These are phyloP conservation scores for Zophobas atratus DNA, from an alignment of 1,140 invertebrate species.

Conservation along the genomic window DNA sequence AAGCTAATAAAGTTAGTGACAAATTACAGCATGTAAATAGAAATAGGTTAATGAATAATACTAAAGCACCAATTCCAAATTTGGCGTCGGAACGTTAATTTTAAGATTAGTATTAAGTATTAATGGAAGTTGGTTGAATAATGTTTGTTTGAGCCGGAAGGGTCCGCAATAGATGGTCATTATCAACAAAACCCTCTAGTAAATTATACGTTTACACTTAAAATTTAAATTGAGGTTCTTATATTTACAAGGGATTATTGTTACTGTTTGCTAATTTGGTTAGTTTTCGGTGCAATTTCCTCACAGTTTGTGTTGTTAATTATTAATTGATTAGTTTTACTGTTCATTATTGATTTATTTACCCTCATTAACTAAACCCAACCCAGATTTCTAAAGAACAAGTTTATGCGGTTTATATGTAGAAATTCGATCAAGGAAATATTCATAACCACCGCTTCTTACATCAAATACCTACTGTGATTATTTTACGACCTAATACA, in stretches of 20 bases:
- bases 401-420: too few relatives aligned
- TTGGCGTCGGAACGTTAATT: constrained; percentile 33
- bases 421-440: too few relatives aligned
- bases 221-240: constrained; percentile 41
- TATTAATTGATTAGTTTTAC: not conserved
- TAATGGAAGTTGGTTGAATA: constrained; percentile 39
- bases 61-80: constrained; percentile 27
- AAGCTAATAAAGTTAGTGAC: constrained; percentile 25
- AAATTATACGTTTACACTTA: constrained; percentile 39
- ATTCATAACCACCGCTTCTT: too few relatives aligned
- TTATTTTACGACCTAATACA: too few relatives aligned
- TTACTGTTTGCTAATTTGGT: constrained; percentile 26
- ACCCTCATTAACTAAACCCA: not conserved
- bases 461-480: too few relatives aligned
- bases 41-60: constrained; percentile 37
- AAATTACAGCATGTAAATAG: constrained; percentile 23
- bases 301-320: not conserved
- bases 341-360: not conserved
- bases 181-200: constrained; percentile 32
- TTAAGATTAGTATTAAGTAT: constrained; percentile 41
- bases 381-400: too few relatives aligned
- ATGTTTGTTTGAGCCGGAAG: constrained; percentile 39
- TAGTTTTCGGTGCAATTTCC: constrained; percentile 17
- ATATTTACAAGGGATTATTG: constrained; percentile 39
- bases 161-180: constrained; percentile 31